Conservation (phyloP, 1,140 invertebrate genomes). For the Pararge aegeria region DNA sequence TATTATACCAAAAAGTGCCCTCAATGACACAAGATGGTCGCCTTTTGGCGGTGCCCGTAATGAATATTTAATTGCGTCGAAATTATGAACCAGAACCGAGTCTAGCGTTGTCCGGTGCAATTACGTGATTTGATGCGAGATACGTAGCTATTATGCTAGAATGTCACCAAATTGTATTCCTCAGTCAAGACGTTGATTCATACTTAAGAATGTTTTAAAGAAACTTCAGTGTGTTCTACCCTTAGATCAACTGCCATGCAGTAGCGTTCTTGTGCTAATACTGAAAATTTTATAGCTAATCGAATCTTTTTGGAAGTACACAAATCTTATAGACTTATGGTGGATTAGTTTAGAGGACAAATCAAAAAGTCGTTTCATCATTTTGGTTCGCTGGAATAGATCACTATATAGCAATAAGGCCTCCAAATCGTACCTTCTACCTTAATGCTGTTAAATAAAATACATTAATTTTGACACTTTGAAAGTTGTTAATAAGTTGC, state of each 20-base stretch:
- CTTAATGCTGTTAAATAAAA: too few species aligned
- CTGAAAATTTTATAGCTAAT: too few species aligned
- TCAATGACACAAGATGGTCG: conserved; percentile 61
- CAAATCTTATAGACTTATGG: too few species aligned
- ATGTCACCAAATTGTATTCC: conserved; percentile 16
- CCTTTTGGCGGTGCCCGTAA: conserved; percentile 51
- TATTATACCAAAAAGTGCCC: conserved; percentile 43
- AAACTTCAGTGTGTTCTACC: background rate
- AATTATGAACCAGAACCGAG: conserved; percentile 45
- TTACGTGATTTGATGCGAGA: conserved; percentile 15
- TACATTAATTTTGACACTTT: too few species aligned
- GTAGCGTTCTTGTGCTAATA: background rate
- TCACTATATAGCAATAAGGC: too few species aligned
- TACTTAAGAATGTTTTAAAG: background rate
- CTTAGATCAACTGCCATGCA: conserved; percentile 9
- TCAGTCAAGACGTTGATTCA: conserved; percentile 20
- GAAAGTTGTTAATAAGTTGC: too few species aligned
- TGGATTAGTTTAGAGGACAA: too few species aligned
- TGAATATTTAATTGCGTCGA: conserved; percentile 73
- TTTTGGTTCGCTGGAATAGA: too few species aligned
- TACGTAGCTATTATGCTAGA: conserved; percentile 10
- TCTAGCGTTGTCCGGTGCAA: conserved; percentile 40
- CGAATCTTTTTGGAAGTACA: too few species aligned
- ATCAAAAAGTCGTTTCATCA: too few species aligned
- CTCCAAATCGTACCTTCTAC: too few species aligned